phyloP scores from a whole-genome alignment of 1,140 invertebrate genomes.

The Galendromus occidentalis region DNA sequence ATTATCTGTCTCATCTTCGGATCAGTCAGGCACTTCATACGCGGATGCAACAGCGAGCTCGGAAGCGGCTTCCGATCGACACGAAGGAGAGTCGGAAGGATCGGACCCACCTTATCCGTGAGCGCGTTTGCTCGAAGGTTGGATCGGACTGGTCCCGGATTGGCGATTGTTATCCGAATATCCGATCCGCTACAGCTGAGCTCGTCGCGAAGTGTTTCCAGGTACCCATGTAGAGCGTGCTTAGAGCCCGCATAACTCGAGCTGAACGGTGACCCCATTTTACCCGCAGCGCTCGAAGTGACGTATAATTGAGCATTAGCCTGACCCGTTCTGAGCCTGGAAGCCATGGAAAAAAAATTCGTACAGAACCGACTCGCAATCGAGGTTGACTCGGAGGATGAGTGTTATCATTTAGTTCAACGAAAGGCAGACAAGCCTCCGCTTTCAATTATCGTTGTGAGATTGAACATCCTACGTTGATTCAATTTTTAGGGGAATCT shows the following conservation, averaged over 20 bases:
- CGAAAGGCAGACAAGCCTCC: too few species aligned
- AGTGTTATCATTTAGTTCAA: too few species aligned
- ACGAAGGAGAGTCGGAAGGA: background rate
- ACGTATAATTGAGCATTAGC: constrained; percentile 43
- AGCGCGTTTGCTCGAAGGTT: constrained; percentile 46
- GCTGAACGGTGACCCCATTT: constrained; percentile 27
- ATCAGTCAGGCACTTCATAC: too few species aligned
- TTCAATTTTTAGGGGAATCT: background rate
- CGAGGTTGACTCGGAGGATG: too few species aligned
- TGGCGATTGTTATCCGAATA: constrained; percentile 43
- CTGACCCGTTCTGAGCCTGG: constrained; percentile 19
- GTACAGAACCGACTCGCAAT: too few species aligned
- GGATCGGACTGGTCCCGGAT: constrained; percentile 51
- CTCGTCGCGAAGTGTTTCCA: constrained; percentile 41
- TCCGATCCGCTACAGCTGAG: constrained; percentile 32
- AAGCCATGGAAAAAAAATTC: background rate
- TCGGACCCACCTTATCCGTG: constrained; percentile 32
- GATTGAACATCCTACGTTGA: too few species aligned
- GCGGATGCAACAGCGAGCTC: too few species aligned
- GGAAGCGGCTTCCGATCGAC: background rate
- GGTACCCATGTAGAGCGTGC: constrained; percentile 58
- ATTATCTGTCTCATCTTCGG: too few species aligned
- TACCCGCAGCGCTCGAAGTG: constrained; percentile 47
- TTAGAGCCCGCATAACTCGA: constrained; percentile 53
- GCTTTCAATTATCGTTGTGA: too few species aligned